These are phyloP conservation scores for Charaxes varanes DNA, from an alignment of 1,140 invertebrate genomes.

Conservation along the genomic window DNA sequence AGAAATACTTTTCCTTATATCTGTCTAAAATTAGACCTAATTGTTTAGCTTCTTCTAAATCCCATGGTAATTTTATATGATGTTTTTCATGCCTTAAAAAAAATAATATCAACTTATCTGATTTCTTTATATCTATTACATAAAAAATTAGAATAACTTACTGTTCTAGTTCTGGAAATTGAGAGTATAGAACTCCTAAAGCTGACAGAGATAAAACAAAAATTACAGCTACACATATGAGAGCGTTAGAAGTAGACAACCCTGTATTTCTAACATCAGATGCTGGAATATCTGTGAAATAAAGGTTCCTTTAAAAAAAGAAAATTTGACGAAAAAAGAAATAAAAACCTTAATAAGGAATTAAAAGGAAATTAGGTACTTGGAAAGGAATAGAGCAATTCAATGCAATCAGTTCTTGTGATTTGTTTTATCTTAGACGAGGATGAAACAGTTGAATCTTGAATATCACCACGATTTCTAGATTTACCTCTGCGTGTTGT, in stretches of 20 bases:
- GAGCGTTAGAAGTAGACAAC: constrained; percentile 74
- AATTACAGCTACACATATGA: constrained; percentile 76
- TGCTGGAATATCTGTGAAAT: constrained; percentile 11
- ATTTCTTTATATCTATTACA: neutral
- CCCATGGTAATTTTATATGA: constrained; percentile 92
- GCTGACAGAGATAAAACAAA: constrained; percentile 78
- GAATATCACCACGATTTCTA: constrained; percentile 48
- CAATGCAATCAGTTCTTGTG: constrained; percentile 34
- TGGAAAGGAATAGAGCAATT: constrained; percentile 39
- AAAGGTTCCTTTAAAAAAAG: constrained; percentile 7
- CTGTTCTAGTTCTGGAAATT: constrained; percentile 88
- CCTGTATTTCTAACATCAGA: constrained; percentile 17
- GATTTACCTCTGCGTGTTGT: constrained; percentile 12
- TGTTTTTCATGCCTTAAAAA: constrained; percentile 88
- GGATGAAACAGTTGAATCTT: constrained; percentile 55
- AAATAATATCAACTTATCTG: neutral
- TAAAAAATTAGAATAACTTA: constrained; percentile 73
- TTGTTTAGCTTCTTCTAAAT: constrained; percentile 97
- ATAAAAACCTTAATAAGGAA: constrained; percentile 5
- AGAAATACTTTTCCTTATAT: constrained; percentile 97
- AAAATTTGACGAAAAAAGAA: neutral
- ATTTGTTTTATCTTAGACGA: constrained; percentile 41
- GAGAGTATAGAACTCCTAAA: constrained; percentile 81
- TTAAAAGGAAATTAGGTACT: constrained; percentile 42
- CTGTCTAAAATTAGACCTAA: constrained; percentile 91